Evolutionary conservation across 2,797 vertebrate species (phyloP).

Genomic region (Eulemur mongoz): DNA sequence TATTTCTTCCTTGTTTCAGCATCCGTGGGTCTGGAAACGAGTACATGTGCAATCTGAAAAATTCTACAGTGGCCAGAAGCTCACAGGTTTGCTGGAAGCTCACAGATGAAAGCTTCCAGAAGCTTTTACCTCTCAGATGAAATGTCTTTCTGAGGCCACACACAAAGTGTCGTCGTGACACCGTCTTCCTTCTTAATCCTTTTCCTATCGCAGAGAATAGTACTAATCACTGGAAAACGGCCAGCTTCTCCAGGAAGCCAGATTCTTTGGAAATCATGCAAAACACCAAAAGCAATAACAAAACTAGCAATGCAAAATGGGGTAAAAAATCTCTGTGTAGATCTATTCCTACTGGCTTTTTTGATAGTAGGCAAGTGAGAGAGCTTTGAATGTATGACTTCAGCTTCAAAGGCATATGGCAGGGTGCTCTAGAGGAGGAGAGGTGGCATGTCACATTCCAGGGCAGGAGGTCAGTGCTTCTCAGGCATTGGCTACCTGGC

Average conservation of each 20-base stretch:
- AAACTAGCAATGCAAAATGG: neutral
- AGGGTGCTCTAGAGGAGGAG: neutral
- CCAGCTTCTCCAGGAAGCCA: neutral
- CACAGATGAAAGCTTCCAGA: neutral
- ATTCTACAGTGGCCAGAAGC: neutral
- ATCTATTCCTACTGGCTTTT: neutral
- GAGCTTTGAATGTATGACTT: neutral
- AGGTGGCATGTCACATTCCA: neutral
- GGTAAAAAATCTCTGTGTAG: neutral
- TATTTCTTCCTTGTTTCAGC: neutral
- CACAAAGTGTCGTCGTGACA: neutral
- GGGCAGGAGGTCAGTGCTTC: neutral
- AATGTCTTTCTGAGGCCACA: neutral
- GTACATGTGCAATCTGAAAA: neutral
- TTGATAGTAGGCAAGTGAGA: neutral
- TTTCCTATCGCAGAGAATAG: neutral
- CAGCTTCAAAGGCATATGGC: neutral
- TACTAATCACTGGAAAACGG: neutral
- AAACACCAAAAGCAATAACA: neutral
- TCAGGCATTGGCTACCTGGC: neutral
- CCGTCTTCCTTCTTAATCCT: neutral
- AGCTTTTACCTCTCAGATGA: neutral
- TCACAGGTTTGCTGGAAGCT: neutral
- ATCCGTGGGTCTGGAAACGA: rapidly evolving
- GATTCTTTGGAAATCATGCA: neutral